Percentiles rank a stretch among this genome's conserved stretches.
Conservation (phyloP, 1,140 invertebrate species). For the Phocides pigmalion region DNA sequence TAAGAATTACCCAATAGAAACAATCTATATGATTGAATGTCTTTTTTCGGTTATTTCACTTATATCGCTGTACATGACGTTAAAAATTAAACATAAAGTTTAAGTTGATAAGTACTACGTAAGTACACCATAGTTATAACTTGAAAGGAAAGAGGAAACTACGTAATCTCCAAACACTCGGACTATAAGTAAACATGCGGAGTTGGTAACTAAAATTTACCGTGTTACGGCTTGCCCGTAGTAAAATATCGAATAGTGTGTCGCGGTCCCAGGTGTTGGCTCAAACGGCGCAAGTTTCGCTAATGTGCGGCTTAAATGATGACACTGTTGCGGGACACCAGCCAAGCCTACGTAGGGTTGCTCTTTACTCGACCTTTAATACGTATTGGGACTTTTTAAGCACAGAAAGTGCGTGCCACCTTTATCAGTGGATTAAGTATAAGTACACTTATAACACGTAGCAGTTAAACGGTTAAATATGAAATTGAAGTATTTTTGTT, state of each 20-base stretch:
- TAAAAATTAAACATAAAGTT: no score
- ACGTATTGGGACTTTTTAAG: no score
- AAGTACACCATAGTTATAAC: background rate
- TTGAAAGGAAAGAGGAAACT: constrained; percentile 10
- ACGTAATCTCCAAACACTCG: constrained; percentile 28
- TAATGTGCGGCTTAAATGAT: constrained; percentile 80
- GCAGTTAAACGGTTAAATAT: no score
- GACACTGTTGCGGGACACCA: constrained; percentile 62
- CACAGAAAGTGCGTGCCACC: no score
- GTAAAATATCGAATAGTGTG: constrained; percentile 73
- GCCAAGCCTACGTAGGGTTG: constrained; percentile 42
- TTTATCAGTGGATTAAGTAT: no score
- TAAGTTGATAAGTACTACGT: no score
- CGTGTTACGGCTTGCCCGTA: constrained; percentile 50
- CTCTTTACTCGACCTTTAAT: constrained; percentile 5
- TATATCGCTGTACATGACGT: no score
- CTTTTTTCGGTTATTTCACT: no score
- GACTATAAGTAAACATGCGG: constrained; percentile 25
- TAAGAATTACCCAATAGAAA: no score
- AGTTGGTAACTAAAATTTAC: constrained; percentile 52
- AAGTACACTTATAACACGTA: no score
- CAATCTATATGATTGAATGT: no score
- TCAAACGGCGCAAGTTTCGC: constrained; percentile 76
- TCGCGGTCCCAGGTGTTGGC: constrained; percentile 66
- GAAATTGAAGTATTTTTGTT: no score